Percentiles rank a stretch among this genome's conserved stretches.
Evolutionary conservation across 1,140 invertebrate species (phyloP).

Genomic region (Drosophila persimilis): DNA sequence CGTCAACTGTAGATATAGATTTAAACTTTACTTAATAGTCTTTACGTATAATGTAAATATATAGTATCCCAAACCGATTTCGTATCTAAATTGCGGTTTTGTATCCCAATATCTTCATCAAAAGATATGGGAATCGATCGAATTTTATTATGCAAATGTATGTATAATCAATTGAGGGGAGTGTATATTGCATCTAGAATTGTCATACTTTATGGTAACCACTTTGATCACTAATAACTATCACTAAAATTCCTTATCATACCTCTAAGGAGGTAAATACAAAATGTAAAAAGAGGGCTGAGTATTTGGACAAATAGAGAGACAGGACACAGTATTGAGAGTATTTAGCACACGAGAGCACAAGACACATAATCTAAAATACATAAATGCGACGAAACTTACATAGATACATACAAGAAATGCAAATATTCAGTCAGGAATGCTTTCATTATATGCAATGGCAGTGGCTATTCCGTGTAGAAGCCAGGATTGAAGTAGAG

Average conservation of each 20-base stretch:
- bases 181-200: too few species aligned
- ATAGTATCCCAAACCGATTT: too few species aligned
- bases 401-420: slow-evolving; percentile 24
- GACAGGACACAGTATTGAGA: slow-evolving; percentile 6
- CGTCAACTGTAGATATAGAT: slow-evolving; percentile 5
- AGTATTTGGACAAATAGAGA: slow-evolving; percentile 14
- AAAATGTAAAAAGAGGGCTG: neutral
- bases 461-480: slow-evolving; percentile 20
- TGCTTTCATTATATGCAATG: slow-evolving; percentile 36
- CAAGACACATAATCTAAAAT: slow-evolving; percentile 32
- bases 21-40: neutral
- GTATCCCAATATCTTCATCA: too few species aligned
- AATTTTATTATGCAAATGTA: too few species aligned
- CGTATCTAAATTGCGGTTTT: too few species aligned
- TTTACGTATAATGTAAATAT: too few species aligned
- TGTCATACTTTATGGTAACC: too few species aligned
- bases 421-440: slow-evolving; percentile 57
- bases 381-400: slow-evolving; percentile 21
- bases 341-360: slow-evolving; percentile 22
- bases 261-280: neutral
- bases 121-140: too few species aligned
- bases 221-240: too few species aligned
- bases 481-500: slow-evolving; percentile 77
- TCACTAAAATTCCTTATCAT: too few species aligned
- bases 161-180: too few species aligned